Evolutionary conservation across 2,113 vertebrate species (phyloP), one percentile per base, ranked within the genome.

Genomic region (Recurvirostra avosetta): DNA sequence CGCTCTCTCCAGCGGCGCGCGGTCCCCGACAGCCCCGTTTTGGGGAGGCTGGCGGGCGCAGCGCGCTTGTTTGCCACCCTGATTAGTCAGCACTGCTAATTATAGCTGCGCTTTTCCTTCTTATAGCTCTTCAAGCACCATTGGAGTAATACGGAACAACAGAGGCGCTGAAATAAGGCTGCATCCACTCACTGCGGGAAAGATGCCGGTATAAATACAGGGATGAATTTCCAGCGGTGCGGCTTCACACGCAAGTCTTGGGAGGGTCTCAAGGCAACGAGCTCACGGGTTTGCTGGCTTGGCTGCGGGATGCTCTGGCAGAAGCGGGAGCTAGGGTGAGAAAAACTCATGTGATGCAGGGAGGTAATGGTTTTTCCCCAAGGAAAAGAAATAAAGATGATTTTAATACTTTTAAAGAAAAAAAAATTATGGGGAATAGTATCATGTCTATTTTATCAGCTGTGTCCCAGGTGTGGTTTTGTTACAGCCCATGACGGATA

Each of bases 31-130:
- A 2, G 81, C 86, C 92, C 90, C 34, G 0, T 82, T 95, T 11
- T 27, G 78, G 92, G 94, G 86, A 86, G 91, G 91, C 63, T 91
- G 90, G 38, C 12, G 10, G 72, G 90, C 2, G 13, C 81, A 3
- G 36, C 11, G 41, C 1, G 0, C 36, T 79, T 2, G 34, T 92
- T 95, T 88, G 75, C 58, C 67, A 80, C 92, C 91, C 91, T 76
- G 71, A 95, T 96, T 96, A 94, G 88, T 97, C 95, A 96, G 95
- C 96, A 86, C 49, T 29, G 94, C 95, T 96, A 96, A 96, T 96
- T 97, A 97, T 92, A 94, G 86, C 92, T 2, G 1, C 11, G 40
- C 75, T 58, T 73, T 41, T 49, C 83, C 63, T 73, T 34, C 94
- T 58, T 6, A 2, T 7, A 94, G 79, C 94, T 92, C 91, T 67